A percentile compares a stretch with the other conserved stretches of the same genome.
Conservation (phyloP, 2,888 invertebrate species). For the Mythimna lalbum region DNA sequence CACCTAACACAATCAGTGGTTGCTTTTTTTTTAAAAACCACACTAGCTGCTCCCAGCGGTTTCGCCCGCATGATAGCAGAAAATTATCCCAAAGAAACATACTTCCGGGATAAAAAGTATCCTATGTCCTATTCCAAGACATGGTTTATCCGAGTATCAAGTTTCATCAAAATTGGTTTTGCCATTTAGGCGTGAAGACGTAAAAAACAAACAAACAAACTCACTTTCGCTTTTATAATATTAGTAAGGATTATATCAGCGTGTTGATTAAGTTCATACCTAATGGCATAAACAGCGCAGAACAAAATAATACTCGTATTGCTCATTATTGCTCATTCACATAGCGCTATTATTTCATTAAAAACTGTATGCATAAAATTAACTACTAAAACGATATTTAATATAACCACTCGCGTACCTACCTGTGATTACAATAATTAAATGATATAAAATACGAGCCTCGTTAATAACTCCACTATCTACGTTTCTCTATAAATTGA, state of each 20-base stretch:
- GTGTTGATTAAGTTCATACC: slow-evolving; percentile 10
- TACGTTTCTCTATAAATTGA: slow-evolving; percentile 66
- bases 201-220: no score
- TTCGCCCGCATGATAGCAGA: no score
- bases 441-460: slow-evolving; percentile 55
- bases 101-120: no score
- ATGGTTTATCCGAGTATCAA: no score
- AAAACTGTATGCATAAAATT: slow-evolving; percentile 30
- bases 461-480: slow-evolving; percentile 64
- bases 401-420: slow-evolving; percentile 21
- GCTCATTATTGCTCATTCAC: background rate
- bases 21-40: background rate
- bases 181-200: no score
- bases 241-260: background rate
- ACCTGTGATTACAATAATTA: slow-evolving; percentile 56
- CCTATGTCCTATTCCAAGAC: no score
- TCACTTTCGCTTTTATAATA: no score
- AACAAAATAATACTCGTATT: background rate
- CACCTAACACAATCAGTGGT: background rate
- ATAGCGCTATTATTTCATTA: background rate
- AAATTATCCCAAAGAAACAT: no score
- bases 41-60: no score
- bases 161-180: no score
- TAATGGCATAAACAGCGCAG: background rate
- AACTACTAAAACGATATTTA: slow-evolving; percentile 36